Evolutionary conservation across 2,113 vertebrate species (phyloP).

Genomic region (Pan paniscus): DNA sequence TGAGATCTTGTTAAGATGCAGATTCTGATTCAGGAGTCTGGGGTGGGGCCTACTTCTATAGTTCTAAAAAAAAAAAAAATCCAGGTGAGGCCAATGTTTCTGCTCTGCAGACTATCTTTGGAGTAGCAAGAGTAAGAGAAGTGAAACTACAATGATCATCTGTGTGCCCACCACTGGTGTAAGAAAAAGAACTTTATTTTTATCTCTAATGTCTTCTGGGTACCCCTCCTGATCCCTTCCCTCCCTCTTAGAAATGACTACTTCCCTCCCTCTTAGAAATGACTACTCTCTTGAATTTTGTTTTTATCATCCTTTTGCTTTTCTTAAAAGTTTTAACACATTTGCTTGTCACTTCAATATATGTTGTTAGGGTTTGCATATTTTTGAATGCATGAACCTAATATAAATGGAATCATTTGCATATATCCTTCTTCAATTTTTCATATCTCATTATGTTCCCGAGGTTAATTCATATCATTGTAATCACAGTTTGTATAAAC

Average conservation of each 20-base stretch:
- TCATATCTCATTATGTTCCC: background rate
- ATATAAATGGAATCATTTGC: background rate
- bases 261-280: background rate
- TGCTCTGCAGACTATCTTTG: background rate
- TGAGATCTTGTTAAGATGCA: conserved; percentile 43
- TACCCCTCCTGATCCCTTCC: background rate
- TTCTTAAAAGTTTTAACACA: conserved; percentile 1
- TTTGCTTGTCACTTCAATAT: background rate
- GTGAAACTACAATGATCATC: background rate
- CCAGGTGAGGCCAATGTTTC: background rate
- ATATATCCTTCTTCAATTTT: background rate
- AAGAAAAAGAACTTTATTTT: background rate
- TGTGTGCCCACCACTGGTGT: background rate
- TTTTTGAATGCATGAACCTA: background rate
- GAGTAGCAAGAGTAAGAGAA: background rate
- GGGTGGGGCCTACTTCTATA: background rate
- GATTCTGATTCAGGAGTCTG: background rate
- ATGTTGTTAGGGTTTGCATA: background rate
- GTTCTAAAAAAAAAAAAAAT: background rate
- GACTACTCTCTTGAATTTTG: background rate
- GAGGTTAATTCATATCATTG: background rate
- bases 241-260: background rate
- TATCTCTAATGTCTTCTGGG: background rate
- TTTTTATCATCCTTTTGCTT: background rate
- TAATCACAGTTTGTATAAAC: background rate